Conservation (phyloP, 2,113 vertebrate species). For the Piprites chloris region DNA sequence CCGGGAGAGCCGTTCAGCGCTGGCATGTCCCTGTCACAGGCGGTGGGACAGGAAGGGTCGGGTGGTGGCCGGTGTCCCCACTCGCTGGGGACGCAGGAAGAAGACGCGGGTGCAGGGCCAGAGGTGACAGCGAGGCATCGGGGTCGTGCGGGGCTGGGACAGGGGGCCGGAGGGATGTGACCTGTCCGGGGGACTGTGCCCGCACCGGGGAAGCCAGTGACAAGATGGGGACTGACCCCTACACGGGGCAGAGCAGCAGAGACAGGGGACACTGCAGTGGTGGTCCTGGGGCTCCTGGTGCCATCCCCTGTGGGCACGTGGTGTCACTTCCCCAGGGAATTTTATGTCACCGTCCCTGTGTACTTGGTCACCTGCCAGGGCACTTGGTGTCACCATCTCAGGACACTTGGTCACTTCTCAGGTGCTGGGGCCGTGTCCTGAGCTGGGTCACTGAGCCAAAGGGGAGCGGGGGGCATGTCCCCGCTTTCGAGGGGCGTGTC, state of each 20-base stretch:
- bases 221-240: background rate
- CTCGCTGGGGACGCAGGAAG: background rate
- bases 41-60: background rate
- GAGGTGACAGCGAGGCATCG: background rate
- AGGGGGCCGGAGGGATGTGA: background rate
- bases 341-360: background rate
- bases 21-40: accelerated
- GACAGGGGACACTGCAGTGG: background rate
- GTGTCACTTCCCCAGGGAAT: background rate
- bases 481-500: too few species aligned
- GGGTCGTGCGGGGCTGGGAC: background rate
- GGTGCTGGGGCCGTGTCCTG: background rate
- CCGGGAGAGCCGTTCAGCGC: too few species aligned
- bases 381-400: too few species aligned
- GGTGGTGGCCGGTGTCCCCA: background rate
- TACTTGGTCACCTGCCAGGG: background rate
- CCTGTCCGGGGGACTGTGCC: background rate
- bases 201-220: too few species aligned
- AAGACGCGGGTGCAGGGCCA: background rate
- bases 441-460: background rate
- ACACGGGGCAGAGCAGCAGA: background rate
- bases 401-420: too few species aligned
- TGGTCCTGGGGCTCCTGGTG: background rate
- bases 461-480: background rate
- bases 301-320: background rate